Percentiles rank a stretch among this genome's conserved stretches.
phyloP scores from a whole-genome alignment of 1,140 invertebrate genomes.

The Diabrotica virgifera region DNA sequence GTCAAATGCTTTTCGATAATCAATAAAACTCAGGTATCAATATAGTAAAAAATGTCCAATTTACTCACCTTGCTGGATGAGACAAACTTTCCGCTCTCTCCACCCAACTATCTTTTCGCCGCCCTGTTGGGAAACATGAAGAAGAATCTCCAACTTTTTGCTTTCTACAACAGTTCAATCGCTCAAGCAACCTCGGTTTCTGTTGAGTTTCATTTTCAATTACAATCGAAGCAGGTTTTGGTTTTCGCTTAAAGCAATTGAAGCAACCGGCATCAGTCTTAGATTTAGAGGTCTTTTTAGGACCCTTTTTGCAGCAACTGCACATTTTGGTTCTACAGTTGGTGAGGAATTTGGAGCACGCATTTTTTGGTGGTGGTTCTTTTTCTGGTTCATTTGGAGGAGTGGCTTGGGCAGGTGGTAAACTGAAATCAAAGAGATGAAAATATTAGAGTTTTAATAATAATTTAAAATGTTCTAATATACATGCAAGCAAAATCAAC shows the following conservation, averaged over 20 bases:
- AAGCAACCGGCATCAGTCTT: slow-evolving; percentile 35
- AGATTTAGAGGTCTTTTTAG: slow-evolving; percentile 10
- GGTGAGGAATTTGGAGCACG: slow-evolving; percentile 37
- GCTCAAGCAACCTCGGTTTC: slow-evolving; percentile 26
- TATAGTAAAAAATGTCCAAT: too few species aligned
- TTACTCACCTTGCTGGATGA: neutral
- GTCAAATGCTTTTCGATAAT: too few species aligned
- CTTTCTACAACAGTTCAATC: slow-evolving; percentile 40
- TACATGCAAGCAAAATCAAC: too few species aligned
- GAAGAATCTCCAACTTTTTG: slow-evolving; percentile 41
- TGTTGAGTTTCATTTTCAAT: slow-evolving; percentile 36
- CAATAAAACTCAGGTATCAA: too few species aligned
- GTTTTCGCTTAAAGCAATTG: slow-evolving; percentile 35
- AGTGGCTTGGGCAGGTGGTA: slow-evolving; percentile 34
- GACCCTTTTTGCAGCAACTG: slow-evolving; percentile 28
- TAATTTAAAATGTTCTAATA: too few species aligned
- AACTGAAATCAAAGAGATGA: slow-evolving; percentile 19
- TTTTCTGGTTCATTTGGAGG: slow-evolving; percentile 30
- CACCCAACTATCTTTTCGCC: slow-evolving; percentile 45
- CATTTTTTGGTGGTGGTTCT: slow-evolving; percentile 20
- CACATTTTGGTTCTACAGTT: slow-evolving; percentile 37
- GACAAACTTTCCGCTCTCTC: slow-evolving; percentile 44
- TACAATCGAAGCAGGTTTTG: slow-evolving; percentile 31
- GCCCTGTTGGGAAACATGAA: slow-evolving; percentile 36
- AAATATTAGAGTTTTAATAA: too few species aligned